Percentiles rank a stretch among this genome's conserved stretches.
These are phyloP conservation scores for Sympetrum striolatum DNA, from an alignment of 2,888 invertebrate species.

Conservation along the genomic window DNA sequence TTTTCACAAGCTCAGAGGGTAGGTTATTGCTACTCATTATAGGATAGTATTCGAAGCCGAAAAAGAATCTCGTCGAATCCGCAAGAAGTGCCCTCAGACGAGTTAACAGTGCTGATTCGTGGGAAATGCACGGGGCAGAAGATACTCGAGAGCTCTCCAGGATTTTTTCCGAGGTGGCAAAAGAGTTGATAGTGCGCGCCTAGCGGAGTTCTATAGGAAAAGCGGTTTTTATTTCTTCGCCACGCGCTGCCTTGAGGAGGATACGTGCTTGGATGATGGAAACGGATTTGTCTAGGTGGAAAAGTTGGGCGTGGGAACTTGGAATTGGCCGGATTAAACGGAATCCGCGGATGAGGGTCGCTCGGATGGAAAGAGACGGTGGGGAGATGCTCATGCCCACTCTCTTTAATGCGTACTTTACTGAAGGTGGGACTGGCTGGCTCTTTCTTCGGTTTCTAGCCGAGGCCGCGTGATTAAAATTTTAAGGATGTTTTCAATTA, in stretches of 20 bases:
- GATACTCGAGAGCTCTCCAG: not conserved
- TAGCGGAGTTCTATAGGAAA: not conserved
- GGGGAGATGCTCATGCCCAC: not conserved
- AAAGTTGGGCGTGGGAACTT: conserved; percentile 3
- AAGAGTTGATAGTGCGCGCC: not conserved
- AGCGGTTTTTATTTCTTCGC: not conserved
- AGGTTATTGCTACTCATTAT: too few species aligned
- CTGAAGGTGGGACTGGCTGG: not conserved
- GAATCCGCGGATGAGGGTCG: not conserved
- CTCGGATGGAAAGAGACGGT: not conserved
- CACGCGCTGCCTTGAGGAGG: not conserved
- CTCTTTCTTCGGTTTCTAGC: too few species aligned
- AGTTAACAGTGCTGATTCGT: not conserved
- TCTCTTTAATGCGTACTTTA: not conserved
- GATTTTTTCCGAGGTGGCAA: not conserved
- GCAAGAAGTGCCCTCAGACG: too few species aligned
- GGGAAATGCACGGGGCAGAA: not conserved
- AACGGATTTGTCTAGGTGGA: not conserved
- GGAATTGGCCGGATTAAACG: conserved; percentile 31
- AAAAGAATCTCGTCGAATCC: too few species aligned
- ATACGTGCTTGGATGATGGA: conserved; percentile 11
- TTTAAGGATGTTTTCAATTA: too few species aligned
- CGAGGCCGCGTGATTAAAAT: too few species aligned
- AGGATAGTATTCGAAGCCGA: too few species aligned
- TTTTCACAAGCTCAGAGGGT: too few species aligned